Percentiles rank a stretch among this genome's conserved stretches.
Conservation (phyloP, 2,797 vertebrate genomes). For the Jordanella pulchra region DNA sequence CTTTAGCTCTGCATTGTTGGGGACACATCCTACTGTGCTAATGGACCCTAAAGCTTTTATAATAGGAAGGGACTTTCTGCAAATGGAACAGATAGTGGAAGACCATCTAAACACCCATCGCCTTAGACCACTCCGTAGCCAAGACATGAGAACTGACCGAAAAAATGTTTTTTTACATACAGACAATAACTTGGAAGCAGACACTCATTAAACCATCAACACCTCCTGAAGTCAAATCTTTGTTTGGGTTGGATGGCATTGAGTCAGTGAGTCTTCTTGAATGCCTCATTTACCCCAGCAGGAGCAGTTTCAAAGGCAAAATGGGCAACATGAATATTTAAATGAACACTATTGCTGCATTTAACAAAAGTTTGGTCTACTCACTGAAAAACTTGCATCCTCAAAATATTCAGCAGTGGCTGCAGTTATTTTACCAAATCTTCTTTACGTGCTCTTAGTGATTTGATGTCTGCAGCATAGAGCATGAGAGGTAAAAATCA, state of each 20-base stretch:
- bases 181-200: conserved; percentile 25
- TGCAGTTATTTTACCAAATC: conserved; percentile 20
- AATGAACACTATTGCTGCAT: conserved; percentile 11
- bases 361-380: conserved; percentile 3
- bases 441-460: conserved; percentile 24
- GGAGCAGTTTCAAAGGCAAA: conserved; percentile 28
- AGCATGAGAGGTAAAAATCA: neutral
- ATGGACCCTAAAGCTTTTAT: conserved; percentile 54
- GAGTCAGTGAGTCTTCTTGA: conserved; percentile 28
- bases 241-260: conserved; percentile 34
- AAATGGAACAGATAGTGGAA: conserved; percentile 52
- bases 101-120: conserved; percentile 34
- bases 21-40: conserved; percentile 40
- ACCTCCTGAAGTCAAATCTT: conserved; percentile 39
- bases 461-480: neutral
- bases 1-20: conserved; percentile 11
- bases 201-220: conserved; percentile 62
- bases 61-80: conserved; percentile 50
- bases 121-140: conserved; percentile 14
- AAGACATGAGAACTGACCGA: conserved; percentile 39
- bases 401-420: conserved; percentile 29
- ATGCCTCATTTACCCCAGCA: conserved; percentile 60
- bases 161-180: conserved; percentile 2
- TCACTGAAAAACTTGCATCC: conserved; percentile 12
- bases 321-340: conserved; percentile 51